Evolutionary conservation across 2,113 vertebrate species (phyloP), one percentile per base, ranked within the genome.

Genomic region (Rhizomys pruinosus): DNA sequence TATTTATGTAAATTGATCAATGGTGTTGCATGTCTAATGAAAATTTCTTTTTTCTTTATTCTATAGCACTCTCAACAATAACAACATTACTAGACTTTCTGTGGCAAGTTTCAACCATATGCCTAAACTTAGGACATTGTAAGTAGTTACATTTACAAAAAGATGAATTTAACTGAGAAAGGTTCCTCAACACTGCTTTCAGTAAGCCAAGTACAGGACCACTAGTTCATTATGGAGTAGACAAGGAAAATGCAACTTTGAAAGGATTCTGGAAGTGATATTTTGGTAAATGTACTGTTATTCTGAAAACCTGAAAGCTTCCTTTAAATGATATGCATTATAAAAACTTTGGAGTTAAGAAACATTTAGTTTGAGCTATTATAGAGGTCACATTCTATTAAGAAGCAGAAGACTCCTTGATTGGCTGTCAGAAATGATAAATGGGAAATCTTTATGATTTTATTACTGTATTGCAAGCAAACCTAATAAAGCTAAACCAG

Each of bases 91-190:
- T 91, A 98, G 99, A 52, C 98, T 99, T 78, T 99, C 99, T 0
- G 99, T 99, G 98, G 99, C 99, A 98, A 99, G 99, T 98, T 99
- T 99, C 98, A 99, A 99, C 98, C 99, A 99, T 96, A 99, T 99
- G 99, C 99, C 99, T 57, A 99, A 99, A 97, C 99, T 99, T 96
- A 98, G 99, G 97, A 99, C 99, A 93, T 99, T 99, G 99, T 99
- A 98, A 99, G 99, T 99, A 98, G 81, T 92, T 71, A 57, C 47
- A 3, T 11, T 91, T 89, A 94, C 52, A 15, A 52, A 17, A 87
- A 64, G 90, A 23, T 82, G n/a, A 20, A 87, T 95, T 94, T 91
- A 39, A 77, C 76, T 84, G 59, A 66, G 3, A 1, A 1, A 80
- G 9, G n/a, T 19, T 11, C 29, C n/a, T 91, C 1, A 57, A 2